These are phyloP conservation scores for Urocynchramus pylzowi DNA, from an alignment of 2,113 vertebrate genomes.

Conservation along the genomic window DNA sequence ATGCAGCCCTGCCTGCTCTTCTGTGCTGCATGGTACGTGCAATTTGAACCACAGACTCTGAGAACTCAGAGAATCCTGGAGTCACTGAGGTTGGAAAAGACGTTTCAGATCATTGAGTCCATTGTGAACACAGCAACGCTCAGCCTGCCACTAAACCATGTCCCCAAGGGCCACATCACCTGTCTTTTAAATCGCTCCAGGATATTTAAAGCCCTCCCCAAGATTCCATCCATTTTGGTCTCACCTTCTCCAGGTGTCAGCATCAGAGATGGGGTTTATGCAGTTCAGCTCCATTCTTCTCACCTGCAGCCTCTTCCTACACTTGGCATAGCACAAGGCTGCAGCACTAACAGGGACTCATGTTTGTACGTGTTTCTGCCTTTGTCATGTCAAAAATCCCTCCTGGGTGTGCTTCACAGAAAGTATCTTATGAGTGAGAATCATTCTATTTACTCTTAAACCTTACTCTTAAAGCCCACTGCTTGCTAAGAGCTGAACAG, in stretches of 20 bases:
- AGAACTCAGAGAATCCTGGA: neutral
- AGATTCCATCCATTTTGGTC: neutral
- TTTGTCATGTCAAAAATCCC: neutral
- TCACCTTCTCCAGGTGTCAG: neutral
- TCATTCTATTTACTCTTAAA: neutral
- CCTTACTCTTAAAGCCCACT: neutral
- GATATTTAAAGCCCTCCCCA: neutral
- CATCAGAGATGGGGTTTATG: neutral
- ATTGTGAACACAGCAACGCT: rapidly evolving
- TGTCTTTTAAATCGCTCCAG: neutral
- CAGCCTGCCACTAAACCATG: neutral
- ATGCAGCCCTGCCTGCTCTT: neutral
- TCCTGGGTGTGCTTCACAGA: neutral
- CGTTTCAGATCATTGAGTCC: neutral
- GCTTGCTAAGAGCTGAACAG: neutral
- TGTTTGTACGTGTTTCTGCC: neutral
- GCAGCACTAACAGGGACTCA: neutral
- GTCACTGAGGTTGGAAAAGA: neutral
- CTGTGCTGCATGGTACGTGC: rapidly evolving
- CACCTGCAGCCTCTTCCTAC: neutral
- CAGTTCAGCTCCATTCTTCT: neutral
- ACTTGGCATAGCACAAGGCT: neutral
- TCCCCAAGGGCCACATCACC: no score
- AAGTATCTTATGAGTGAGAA: neutral
- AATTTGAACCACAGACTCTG: no score